Base-by-base conservation (phyloP, 1,140 invertebrate species). In the Archivesica marissinica region DNA sequence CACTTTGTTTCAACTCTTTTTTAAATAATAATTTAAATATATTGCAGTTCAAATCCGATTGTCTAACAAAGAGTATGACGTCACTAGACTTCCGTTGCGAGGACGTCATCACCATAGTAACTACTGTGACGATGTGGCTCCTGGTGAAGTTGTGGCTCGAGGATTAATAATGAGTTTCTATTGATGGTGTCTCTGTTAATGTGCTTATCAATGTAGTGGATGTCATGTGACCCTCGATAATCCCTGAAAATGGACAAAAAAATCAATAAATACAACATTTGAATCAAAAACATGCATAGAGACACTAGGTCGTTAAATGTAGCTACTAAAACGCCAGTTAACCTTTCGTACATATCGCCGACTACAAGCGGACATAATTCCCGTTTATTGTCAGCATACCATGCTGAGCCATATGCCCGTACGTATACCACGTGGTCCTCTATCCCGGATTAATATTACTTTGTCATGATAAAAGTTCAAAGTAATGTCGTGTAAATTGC, bases 1-100 rank as follows among this genome's bases (percentile, higher is more conserved):
- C 64, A 81, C 44, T 50, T 81, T 81, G 38, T 52, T 81, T 47
- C 52, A 64, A 59, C 41, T 78, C 13, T 76, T 17, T 56, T 66
- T 28, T 52, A 56, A 68, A n/a, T n/a, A 85, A 85, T 85, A 85
- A 85, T 77, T 85, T 77, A 85, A 76, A 85, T 85, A 77, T 85
- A 85, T 85, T 85, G 82, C 82, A 85, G 35, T 66, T 85, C 64
- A 52, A 54, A 52, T 76, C 23, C 47, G 74, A 77, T 77, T 85
- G 82, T 77, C 74, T 68, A 85, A 68, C 38, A 75, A n/a, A 76
- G 33, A 39, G 23, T 52, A 70, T 77, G 74, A 77, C 74, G 81
- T 76, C 79, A 74, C 70, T 90, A 91, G 9, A 91, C 90, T 78
- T 91, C 90, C 52, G 90, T 91, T 44, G 90, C 90, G 47, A 91